A percentile compares a stretch with the other conserved stretches of the same genome.
These are phyloP conservation scores for Manis crassicaudata DNA, from an alignment of 2,797 vertebrate genomes.

Conservation along the genomic window DNA sequence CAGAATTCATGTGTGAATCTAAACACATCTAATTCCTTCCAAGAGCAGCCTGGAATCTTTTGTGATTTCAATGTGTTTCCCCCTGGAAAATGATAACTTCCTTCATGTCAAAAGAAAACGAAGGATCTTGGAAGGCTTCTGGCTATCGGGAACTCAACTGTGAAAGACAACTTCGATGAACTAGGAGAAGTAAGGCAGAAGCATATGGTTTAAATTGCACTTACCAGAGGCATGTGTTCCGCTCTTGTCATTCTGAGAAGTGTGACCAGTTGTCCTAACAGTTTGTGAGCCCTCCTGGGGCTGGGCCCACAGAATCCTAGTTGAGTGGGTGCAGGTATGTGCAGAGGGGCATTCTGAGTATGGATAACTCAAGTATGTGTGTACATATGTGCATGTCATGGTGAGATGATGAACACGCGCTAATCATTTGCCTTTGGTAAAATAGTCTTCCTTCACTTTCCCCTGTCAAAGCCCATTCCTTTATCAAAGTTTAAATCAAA, in stretches of 20 bases:
- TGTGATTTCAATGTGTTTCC: slow-evolving; percentile 27
- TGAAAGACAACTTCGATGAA: slow-evolving; percentile 67
- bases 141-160: background rate
- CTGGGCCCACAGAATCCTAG: background rate
- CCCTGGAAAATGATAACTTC: slow-evolving; percentile 45
- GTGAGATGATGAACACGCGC: background rate
- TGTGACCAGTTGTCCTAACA: slow-evolving; percentile 1
- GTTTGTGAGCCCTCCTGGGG: background rate
- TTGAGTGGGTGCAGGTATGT: slow-evolving; percentile 33
- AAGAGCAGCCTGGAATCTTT: slow-evolving; percentile 33
- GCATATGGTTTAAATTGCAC: slow-evolving; percentile 50
- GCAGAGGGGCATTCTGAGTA: background rate
- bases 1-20: background rate
- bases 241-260: background rate
- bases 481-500: slow-evolving; percentile 25
- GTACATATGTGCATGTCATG: background rate
- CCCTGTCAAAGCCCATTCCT: slow-evolving; percentile 23
- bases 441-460: slow-evolving; percentile 53
- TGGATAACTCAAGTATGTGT: background rate
- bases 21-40: slow-evolving; percentile 3
- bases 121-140: slow-evolving; percentile 50
- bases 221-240: slow-evolving; percentile 47
- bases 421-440: slow-evolving; percentile 44
- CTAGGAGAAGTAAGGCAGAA: slow-evolving; percentile 50
- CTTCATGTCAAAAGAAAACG: background rate